Conservation (phyloP, 2,113 vertebrate genomes). For the Scalopus aquaticus region DNA sequence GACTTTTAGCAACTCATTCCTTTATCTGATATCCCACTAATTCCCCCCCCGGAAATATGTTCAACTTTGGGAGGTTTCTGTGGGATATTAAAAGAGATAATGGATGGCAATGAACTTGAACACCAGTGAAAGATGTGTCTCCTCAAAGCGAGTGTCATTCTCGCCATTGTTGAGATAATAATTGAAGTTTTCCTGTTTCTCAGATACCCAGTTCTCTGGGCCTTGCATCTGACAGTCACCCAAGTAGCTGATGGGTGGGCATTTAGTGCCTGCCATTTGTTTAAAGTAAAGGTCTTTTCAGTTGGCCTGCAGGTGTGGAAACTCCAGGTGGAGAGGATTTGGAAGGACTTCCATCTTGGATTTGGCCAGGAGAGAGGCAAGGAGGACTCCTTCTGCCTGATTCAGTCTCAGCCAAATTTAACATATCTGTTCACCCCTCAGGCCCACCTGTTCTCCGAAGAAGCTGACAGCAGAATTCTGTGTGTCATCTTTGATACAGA, state of each 20-base stretch:
- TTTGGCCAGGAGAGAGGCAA: neutral
- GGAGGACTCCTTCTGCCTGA: neutral
- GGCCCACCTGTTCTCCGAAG: neutral
- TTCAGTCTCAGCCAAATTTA: neutral
- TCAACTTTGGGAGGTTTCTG: neutral
- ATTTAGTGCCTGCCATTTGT: neutral
- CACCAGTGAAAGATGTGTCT: neutral
- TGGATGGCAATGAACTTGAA: neutral
- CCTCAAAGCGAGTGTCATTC: neutral
- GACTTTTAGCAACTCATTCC: neutral
- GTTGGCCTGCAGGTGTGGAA: neutral
- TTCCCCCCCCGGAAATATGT: neutral
- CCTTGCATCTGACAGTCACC: neutral
- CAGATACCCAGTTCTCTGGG: neutral
- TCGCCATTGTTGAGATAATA: neutral
- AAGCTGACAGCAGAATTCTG: neutral
- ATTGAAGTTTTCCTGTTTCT: neutral
- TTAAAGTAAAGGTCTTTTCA: neutral
- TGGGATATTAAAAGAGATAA: neutral
- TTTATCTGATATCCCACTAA: neutral
- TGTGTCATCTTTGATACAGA: neutral
- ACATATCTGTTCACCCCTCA: neutral
- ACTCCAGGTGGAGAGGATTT: accelerated
- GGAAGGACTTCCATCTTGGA: neutral
- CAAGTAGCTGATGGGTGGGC: neutral